Percentiles rank a stretch among this genome's conserved stretches.
Conservation (phyloP, 2,797 vertebrate genomes). For the Mormyrops attenuatus region DNA sequence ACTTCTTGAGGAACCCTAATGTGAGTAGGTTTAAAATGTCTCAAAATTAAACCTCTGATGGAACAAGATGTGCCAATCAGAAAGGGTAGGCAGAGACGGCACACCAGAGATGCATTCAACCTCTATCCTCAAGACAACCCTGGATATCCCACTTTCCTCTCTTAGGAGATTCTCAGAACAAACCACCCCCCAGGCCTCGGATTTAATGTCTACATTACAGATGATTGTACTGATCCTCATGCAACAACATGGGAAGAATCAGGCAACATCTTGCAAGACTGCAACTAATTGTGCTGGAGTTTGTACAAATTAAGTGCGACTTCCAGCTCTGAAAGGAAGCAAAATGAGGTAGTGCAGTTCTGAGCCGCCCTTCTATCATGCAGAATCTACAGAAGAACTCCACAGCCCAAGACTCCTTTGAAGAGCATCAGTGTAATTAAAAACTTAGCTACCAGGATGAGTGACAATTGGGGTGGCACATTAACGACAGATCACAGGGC, state of each 20-base stretch:
- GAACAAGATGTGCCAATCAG: neutral
- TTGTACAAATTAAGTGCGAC: neutral
- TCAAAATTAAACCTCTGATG: neutral
- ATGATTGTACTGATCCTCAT: neutral
- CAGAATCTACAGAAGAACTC: conserved; percentile 1
- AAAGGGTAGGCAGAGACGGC: conserved; percentile 20
- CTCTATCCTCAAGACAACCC: neutral
- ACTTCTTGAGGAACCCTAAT: neutral
- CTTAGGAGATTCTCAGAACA: neutral
- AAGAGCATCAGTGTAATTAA: neutral
- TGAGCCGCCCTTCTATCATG: neutral
- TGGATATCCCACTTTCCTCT: neutral
- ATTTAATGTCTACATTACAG: neutral
- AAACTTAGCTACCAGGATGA: neutral
- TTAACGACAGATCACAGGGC: neutral
- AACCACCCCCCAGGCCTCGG: neutral
- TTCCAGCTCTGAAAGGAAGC: neutral
- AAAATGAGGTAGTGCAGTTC: neutral
- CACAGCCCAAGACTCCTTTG: neutral
- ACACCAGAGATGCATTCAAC: neutral
- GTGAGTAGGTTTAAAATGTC: neutral
- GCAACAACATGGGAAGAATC: neutral
- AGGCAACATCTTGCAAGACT: neutral
- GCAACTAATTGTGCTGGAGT: neutral
- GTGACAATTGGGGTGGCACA: neutral